A percentile compares a stretch with the other conserved stretches of the same genome.
phyloP scores from a whole-genome alignment of 2,888 invertebrate genomes.

The Pinctada fucata region DNA sequence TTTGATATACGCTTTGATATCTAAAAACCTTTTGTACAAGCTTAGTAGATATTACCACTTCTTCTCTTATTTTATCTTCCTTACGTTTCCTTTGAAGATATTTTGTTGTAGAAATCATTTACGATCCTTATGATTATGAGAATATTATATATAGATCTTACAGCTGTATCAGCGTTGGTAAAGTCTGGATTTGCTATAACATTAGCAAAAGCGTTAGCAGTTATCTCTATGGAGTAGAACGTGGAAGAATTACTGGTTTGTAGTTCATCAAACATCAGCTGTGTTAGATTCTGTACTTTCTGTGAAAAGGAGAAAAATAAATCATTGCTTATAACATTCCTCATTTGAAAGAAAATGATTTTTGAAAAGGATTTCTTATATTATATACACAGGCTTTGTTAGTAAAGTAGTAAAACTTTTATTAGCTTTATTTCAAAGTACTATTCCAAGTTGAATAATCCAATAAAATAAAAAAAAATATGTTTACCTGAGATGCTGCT shows the following conservation, averaged over 20 bases:
- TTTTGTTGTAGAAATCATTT: neutral
- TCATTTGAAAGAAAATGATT: no score
- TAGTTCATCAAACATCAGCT: constrained; percentile 23
- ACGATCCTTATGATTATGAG: neutral
- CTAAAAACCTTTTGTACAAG: no score
- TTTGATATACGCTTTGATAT: no score
- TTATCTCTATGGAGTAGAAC: constrained; percentile 29
- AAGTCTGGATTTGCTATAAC: constrained; percentile 12
- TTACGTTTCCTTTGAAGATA: neutral
- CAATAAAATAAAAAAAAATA: no score
- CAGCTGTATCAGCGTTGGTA: constrained; percentile 17
- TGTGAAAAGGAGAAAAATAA: neutral
- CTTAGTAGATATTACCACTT: neutral
- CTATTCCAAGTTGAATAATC: no score
- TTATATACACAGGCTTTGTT: no score
- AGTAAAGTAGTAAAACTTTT: no score
- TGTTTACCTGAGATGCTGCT: constrained; percentile 1
- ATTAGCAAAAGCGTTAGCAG: constrained; percentile 28
- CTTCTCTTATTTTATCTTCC: neutral
- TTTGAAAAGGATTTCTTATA: no score
- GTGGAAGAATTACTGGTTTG: constrained; percentile 29
- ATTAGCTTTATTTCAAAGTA: no score
- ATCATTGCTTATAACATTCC: no score
- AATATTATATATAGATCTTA: constrained; percentile 8
- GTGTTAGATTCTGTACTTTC: constrained; percentile 32